phyloP scores from a whole-genome alignment of 2,888 invertebrate species.

The Pristionchus exspectatus region DNA sequence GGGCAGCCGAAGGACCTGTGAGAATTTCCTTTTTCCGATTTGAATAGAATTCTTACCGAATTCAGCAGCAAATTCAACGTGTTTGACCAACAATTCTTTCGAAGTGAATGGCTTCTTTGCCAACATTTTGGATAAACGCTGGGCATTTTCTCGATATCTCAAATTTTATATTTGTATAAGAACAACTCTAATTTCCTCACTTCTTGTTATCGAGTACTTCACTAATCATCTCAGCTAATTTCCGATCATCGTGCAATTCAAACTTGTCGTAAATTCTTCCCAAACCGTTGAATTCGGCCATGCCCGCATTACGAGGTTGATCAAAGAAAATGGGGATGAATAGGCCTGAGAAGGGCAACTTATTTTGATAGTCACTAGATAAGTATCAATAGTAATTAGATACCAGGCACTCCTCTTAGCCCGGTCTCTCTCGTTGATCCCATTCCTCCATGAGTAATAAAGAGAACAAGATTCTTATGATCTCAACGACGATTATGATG shows the following conservation, averaged over 20 bases:
- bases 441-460: constrained; percentile 50
- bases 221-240: not conserved
- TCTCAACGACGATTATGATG: not conserved
- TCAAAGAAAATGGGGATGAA: constrained; percentile 23
- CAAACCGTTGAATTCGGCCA: constrained; percentile 18
- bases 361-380: no score
- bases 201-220: not conserved
- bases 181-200: not conserved
- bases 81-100: not conserved
- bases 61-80: constrained; percentile 18
- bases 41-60: not conserved
- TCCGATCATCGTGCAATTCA: not conserved
- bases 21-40: not conserved
- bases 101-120: constrained; percentile 13
- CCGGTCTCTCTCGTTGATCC: not conserved
- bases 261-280: constrained; percentile 16
- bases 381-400: not conserved
- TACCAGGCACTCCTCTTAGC: constrained; percentile 19
- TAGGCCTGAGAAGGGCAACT: not conserved
- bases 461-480: not conserved
- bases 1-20: constrained; percentile 13
- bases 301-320: constrained; percentile 41
- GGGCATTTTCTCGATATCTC: constrained; percentile 27
- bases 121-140: constrained; percentile 19
- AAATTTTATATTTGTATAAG: not conserved